Base-by-base conservation (phyloP, 2,797 vertebrate species). In the Nyctalus aviator region DNA sequence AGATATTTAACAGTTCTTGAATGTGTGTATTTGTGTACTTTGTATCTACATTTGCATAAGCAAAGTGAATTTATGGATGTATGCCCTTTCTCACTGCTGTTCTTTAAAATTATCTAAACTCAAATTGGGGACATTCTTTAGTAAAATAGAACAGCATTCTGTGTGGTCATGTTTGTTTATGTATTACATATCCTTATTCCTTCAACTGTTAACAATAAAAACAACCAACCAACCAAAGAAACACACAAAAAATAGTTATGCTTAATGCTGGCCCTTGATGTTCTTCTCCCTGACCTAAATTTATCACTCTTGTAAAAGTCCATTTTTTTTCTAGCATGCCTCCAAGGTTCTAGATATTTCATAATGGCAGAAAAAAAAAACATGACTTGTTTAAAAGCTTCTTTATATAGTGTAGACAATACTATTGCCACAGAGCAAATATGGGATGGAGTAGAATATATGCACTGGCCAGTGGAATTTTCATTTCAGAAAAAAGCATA, bases 11-110 rank as follows among this genome's bases (percentile, higher is more conserved):
- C 23, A 96, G 91, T 95, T 95, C 93, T 97, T 92, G 90, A 95
- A 95, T 97, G 94, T 84, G 95, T 94, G 78, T 81, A 0, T 84
- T 46, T 95, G 97, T 94, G 97, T 97, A 97, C 97, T 59, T 94
- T 94, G 55, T 93, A 96, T 72, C 88, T 95, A 97, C 76, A 92
- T 90, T 90, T 62, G 94, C 94, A 97, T 93, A 97, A 97, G 97
- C 95, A 96, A 97, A 98, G 96, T 94, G 94, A 97, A 97, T 94
- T 79, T 97, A 97, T 97, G 96, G 97, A 97, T 97, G 96, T 97
- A 97, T 96, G 98, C 94, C 97, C 96, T 97, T 98, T 98, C 93
- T 97, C 64, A 86, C 62, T 35, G 69, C 55, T 93, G 46, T 92
- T 72, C 75, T 94, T 93, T 68, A 94, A 91, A 90, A 90, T 86